These are phyloP conservation scores for Parotocinclus haroldoi DNA, from an alignment of 2,797 vertebrate genomes.

Conservation along the genomic window DNA sequence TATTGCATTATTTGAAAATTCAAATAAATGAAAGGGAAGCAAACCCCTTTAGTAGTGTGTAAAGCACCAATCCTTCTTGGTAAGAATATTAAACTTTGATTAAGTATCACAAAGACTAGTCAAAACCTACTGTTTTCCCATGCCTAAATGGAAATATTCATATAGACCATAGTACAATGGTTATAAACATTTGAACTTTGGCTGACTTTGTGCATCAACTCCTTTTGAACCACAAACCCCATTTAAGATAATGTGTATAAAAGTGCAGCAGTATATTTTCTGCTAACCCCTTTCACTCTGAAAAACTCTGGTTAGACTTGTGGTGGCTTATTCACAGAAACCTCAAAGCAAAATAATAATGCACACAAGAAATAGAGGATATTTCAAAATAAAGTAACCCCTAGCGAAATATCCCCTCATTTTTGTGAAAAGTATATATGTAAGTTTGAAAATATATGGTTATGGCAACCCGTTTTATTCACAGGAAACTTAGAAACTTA, in stretches of 20 bases:
- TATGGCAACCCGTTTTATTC: too few species aligned
- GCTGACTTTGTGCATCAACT: slow-evolving; percentile 4
- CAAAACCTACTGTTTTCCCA: neutral
- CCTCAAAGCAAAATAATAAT: neutral
- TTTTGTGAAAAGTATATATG: too few species aligned
- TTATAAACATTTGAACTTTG: slow-evolving; percentile 17
- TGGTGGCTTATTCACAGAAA: neutral
- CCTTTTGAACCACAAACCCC: slow-evolving; percentile 16
- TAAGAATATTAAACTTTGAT: slow-evolving; percentile 17
- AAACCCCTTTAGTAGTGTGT: slow-evolving; percentile 8
- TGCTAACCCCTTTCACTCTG: neutral
- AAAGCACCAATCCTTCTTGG: slow-evolving; percentile 6
- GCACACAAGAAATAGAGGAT: neutral
- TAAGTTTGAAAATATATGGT: too few species aligned
- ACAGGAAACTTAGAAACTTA: too few species aligned
- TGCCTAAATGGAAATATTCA: too few species aligned
- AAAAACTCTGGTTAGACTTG: neutral
- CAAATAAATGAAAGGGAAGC: too few species aligned
- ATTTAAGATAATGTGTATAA: slow-evolving; percentile 15
- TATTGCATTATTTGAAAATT: neutral
- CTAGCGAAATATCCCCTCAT: too few species aligned
- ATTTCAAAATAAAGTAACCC: too few species aligned
- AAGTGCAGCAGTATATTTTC: slow-evolving; percentile 4
- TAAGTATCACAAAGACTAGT: slow-evolving; percentile 10
- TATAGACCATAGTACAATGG: slow-evolving; percentile 8